These are phyloP conservation scores for Spinus pinus DNA, from an alignment of 2,797 vertebrate genomes.

Conservation along the genomic window DNA sequence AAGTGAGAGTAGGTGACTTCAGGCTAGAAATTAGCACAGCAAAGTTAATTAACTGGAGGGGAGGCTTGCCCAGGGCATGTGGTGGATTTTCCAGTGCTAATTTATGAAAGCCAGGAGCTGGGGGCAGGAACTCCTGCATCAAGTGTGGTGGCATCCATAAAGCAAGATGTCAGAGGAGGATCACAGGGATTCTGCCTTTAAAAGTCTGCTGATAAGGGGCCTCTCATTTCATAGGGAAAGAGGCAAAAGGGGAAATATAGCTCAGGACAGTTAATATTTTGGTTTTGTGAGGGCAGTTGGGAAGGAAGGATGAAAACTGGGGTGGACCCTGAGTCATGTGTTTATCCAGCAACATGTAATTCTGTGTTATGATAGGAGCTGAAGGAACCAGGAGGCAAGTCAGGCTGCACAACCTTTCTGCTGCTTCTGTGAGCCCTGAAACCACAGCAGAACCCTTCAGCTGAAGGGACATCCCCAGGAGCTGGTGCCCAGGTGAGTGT, in stretches of 20 bases:
- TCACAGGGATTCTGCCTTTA: background rate
- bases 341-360: background rate
- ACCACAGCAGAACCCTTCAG: background rate
- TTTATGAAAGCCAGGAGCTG: background rate
- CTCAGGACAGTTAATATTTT: background rate
- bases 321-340: background rate
- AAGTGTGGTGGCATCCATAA: background rate
- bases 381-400: background rate
- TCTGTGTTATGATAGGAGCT: background rate
- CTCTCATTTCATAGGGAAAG: background rate
- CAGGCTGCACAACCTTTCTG: background rate
- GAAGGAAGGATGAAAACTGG: background rate
- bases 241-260: background rate
- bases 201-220: background rate
- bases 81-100: background rate
- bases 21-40: background rate
- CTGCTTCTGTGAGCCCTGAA: background rate
- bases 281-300: background rate
- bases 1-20: background rate
- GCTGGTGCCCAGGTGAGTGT: accelerated
- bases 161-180: background rate
- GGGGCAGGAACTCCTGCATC: background rate
- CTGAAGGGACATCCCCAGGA: background rate
- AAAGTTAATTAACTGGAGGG: background rate
- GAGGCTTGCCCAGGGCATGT: background rate